Base-by-base conservation (phyloP, 2,888 invertebrate genomes). In the Allacma fusca region DNA sequence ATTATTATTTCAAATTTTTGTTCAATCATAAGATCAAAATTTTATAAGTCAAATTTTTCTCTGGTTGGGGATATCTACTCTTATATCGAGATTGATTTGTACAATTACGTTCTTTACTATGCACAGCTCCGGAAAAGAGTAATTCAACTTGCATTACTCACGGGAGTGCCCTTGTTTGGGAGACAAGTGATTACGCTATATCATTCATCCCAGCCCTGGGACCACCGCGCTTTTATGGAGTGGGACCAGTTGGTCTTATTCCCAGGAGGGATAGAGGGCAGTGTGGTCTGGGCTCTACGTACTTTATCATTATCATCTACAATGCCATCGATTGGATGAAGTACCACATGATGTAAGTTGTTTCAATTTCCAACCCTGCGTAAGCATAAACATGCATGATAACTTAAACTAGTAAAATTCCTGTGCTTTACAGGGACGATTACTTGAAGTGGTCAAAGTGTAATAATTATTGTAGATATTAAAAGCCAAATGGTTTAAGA, bases 141-240 rank as follows among this genome's bases (percentile, higher is more conserved):
- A 73, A 73, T 64, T 62, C 73, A 1, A 73, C 73, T 23, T 73
- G 73, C 40, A 21, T 73, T 1, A 40, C 64, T 9, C 73, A 73
- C 24, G 73, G 73, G 4, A 62, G 34, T 13, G 13, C n/a, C 16
- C 34, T 29, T 0, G 59, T 64, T 2, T 73, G 73, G 73, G 64
- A 62, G 21, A 24, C 73, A 13, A 62, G n/a, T 24, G 7, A 24
- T 2, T 29, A 29, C 12, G 9, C 59, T 1, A 59, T 59, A 29
- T 72, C 62, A 1, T 72, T 72, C 29, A 26, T 71, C 19, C 71
- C 71, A 19, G 71, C 71, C 12, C n/a, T 43, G 16, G 71, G 71
- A 28, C 71, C 71, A 1, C 50, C 71, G 21, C 23, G 71, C 12
- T 69, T 5, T 21, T 24, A 26, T 50, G 44, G 12, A 0, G 59